Conservation (phyloP, 2,113 vertebrate species). For the Bubo bubo region DNA sequence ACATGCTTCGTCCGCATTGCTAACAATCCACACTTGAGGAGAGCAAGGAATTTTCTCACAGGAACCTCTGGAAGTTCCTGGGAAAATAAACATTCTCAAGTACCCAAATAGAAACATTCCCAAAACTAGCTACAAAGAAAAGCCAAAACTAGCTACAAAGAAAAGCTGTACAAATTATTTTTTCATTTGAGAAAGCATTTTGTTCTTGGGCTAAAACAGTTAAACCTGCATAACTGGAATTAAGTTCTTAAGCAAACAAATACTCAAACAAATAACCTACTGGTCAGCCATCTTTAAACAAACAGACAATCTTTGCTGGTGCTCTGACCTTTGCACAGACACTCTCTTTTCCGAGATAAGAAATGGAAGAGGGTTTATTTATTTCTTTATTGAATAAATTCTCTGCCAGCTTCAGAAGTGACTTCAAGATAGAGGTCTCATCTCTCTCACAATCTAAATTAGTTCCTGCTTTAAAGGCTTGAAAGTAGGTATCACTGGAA, state of each 20-base stretch:
- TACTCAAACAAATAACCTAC: background rate
- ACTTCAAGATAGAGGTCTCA: background rate
- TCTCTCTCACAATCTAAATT: background rate
- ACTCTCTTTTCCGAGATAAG: background rate
- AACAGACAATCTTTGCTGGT: background rate
- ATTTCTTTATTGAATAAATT: background rate
- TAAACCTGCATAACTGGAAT: background rate
- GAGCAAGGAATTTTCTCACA: background rate
- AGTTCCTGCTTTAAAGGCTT: background rate
- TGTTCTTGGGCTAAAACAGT: background rate
- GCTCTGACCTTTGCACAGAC: background rate
- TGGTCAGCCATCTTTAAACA: background rate
- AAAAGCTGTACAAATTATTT: background rate
- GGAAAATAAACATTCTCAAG: background rate
- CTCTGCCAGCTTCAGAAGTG: background rate
- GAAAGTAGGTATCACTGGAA: background rate
- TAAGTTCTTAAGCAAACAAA: background rate
- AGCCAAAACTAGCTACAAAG: background rate
- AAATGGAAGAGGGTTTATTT: background rate
- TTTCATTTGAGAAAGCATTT: background rate
- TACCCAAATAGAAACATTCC: background rate
- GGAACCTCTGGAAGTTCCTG: background rate
- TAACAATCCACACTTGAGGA: background rate
- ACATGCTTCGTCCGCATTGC: rapidly evolving
- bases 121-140: background rate